Conservation (phyloP, 2,888 invertebrate species). For the Cyclophora albipunctata region DNA sequence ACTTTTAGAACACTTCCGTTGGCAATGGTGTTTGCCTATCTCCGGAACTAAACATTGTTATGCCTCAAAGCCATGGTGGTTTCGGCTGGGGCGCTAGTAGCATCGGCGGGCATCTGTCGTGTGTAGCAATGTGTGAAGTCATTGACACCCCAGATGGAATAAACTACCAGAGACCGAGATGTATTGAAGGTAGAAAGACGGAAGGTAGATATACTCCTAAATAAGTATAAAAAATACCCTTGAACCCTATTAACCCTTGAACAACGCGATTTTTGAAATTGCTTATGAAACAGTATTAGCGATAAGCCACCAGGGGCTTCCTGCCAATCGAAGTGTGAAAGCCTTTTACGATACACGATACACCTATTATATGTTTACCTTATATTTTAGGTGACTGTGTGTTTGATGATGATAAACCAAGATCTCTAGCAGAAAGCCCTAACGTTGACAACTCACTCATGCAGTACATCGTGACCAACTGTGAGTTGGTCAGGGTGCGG, state of each 20-base stretch:
- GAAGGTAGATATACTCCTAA: background rate
- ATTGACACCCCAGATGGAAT: constrained; percentile 81
- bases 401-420: constrained; percentile 41
- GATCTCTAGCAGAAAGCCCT: constrained; percentile 61
- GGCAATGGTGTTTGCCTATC: constrained; percentile 86
- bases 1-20: constrained; percentile 75
- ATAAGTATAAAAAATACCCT: too few species aligned
- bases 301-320: too few species aligned
- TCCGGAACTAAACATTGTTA: constrained; percentile 81
- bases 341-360: too few species aligned
- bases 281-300: background rate
- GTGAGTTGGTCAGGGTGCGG: constrained; percentile 83
- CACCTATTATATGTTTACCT: background rate
- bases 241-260: too few species aligned
- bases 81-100: constrained; percentile 85
- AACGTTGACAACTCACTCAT: too few species aligned
- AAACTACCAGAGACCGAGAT: constrained; percentile 65
- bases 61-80: constrained; percentile 83
- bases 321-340: too few species aligned
- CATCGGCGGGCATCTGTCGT: constrained; percentile 84
- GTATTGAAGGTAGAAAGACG: constrained; percentile 45
- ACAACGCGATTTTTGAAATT: too few species aligned
- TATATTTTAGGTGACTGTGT: constrained; percentile 42
- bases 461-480: constrained; percentile 85
- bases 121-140: constrained; percentile 87